Conservation (phyloP, 1,140 invertebrate genomes). For the Tetragnatha versicolor region DNA sequence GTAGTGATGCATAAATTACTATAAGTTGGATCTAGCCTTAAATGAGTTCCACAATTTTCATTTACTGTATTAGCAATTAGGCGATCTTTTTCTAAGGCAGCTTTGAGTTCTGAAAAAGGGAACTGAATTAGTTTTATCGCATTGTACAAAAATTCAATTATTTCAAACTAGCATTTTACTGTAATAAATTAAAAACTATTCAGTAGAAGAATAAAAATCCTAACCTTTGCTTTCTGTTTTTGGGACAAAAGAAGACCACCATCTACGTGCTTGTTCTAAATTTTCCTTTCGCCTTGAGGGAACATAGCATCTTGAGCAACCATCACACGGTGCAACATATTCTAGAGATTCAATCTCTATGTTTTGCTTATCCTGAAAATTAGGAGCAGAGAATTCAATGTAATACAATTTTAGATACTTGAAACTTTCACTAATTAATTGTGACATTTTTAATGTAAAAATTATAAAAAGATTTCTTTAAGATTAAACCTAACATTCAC, state of each 20-base stretch:
- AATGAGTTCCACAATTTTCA: constrained; percentile 21
- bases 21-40: background rate
- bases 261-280: constrained; percentile 59
- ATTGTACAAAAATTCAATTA: background rate
- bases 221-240: background rate
- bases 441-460: too few species aligned
- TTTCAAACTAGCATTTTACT: background rate
- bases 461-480: too few species aligned
- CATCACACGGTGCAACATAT: constrained; percentile 80
- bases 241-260: constrained; percentile 69
- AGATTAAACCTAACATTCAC: too few species aligned
- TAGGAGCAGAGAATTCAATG: too few species aligned
- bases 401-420: too few species aligned
- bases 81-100: background rate
- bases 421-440: too few species aligned
- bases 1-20: constrained; percentile 9
- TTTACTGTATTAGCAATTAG: background rate
- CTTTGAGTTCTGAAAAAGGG: too few species aligned
- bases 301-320: constrained; percentile 79
- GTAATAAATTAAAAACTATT: background rate
- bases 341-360: constrained; percentile 73
- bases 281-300: constrained; percentile 31
- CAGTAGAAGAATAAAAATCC: background rate
- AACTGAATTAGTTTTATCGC: too few species aligned
- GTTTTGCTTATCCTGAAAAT: constrained; percentile 68